Percentiles rank a stretch among this genome's conserved stretches.
These are phyloP conservation scores for Drosophila neonasuta DNA, from an alignment of 2,888 invertebrate genomes.

Conservation along the genomic window DNA sequence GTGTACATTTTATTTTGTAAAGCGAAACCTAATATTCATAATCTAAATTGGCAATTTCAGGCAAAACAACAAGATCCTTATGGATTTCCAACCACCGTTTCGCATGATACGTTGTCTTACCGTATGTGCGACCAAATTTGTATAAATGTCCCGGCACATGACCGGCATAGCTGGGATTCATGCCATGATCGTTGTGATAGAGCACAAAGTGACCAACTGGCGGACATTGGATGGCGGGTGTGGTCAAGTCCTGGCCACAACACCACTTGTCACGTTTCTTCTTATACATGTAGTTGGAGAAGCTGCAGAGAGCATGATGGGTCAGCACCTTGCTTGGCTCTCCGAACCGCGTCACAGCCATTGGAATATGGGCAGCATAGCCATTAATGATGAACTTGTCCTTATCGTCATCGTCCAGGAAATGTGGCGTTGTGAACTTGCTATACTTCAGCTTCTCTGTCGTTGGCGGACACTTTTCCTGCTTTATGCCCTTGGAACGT, in stretches of 20 bases:
- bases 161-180: constrained; percentile 90
- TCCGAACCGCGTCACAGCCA: constrained; percentile 78
- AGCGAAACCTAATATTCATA: constrained; percentile 52
- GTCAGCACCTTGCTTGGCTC: constrained; percentile 84
- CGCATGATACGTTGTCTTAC: constrained; percentile 88
- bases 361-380: constrained; percentile 80
- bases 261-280: constrained; percentile 90
- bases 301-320: constrained; percentile 88
- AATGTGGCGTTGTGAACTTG: constrained; percentile 80
- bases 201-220: constrained; percentile 83
- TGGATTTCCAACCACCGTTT: constrained; percentile 86
- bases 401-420: constrained; percentile 76
- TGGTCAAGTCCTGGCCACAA: constrained; percentile 68
- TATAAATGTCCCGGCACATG: constrained; percentile 89
- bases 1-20: neutral
- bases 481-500: constrained; percentile 86
- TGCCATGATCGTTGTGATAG: constrained; percentile 88
- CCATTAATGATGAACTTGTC: constrained; percentile 80
- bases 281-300: constrained; percentile 88
- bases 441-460: constrained; percentile 81
- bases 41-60: constrained; percentile 63
- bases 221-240: constrained; percentile 71
- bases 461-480: constrained; percentile 84
- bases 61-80: constrained; percentile 64
- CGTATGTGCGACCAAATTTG: constrained; percentile 89